A percentile compares a stretch with the other conserved stretches of the same genome.
Conservation (phyloP, 2,888 invertebrate species). For the Ichneumoninae sp. region DNA sequence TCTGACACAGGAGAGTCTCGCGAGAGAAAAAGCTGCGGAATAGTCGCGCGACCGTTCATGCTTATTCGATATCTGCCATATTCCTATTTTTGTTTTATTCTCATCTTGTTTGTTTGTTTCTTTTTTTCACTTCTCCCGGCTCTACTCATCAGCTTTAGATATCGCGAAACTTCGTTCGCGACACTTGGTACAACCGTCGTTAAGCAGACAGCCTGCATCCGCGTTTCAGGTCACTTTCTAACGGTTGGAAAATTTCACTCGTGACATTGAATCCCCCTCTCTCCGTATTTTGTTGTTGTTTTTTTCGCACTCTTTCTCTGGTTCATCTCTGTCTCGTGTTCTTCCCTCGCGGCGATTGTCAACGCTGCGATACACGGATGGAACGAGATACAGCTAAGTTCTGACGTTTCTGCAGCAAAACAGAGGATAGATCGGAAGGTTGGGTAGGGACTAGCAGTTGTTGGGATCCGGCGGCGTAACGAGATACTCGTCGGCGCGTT, state of each 20-base stretch:
- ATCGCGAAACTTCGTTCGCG: conserved; percentile 44
- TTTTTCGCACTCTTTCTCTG: conserved; percentile 25
- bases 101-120: conserved; percentile 12
- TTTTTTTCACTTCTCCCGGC: conserved; percentile 24
- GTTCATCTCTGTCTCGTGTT: conserved; percentile 13
- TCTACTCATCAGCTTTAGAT: conserved; percentile 33
- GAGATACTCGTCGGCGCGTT: conserved; percentile 96
- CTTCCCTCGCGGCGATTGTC: conserved; percentile 37
- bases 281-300: conserved; percentile 1
- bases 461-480: conserved; percentile 93
- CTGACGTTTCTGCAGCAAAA: conserved; percentile 80
- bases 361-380: conserved; percentile 48
- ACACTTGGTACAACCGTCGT: conserved; percentile 54
- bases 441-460: conserved; percentile 90
- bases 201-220: conserved; percentile 67
- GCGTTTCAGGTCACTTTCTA: conserved; percentile 57
- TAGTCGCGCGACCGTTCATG: conserved; percentile 8
- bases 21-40: conserved; percentile 40
- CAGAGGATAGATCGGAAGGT: conserved; percentile 80
- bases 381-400: conserved; percentile 75
- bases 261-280: conserved; percentile 45
- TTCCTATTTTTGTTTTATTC: conserved; percentile 46
- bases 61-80: conserved; percentile 14
- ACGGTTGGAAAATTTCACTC: conserved; percentile 47
- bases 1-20: conserved; percentile 36